Evolutionary conservation across 2,888 invertebrate species (phyloP).

Genomic region (Tricholauxania praeusta): DNA sequence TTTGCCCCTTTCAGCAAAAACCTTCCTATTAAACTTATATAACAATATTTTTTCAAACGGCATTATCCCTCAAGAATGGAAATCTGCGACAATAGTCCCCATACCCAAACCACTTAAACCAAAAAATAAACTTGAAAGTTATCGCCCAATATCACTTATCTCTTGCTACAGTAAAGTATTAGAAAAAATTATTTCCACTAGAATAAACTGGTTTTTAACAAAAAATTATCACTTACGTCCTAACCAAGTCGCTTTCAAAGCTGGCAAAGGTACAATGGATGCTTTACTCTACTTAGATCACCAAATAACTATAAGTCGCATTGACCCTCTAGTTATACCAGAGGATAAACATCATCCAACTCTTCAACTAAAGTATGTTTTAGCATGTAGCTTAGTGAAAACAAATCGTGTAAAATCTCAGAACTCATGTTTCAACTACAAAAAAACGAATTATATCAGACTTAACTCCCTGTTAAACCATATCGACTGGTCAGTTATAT

Average conservation of each 20-base stretch:
- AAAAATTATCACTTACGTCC: slow-evolving; percentile 31
- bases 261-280: slow-evolving; percentile 24
- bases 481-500: no score
- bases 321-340: no score
- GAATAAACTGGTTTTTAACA: slow-evolving; percentile 20
- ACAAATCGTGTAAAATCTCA: no score
- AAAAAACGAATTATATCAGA: no score
- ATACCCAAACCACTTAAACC: slow-evolving; percentile 40
- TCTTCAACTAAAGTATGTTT: no score
- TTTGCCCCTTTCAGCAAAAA: no score
- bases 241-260: neutral
- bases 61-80: slow-evolving; percentile 43
- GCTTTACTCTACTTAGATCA: slow-evolving; percentile 3
- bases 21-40: neutral
- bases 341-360: no score
- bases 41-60: slow-evolving; percentile 37
- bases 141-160: neutral
- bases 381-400: no score
- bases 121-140: slow-evolving; percentile 37
- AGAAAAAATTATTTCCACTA: slow-evolving; percentile 22
- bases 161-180: neutral
- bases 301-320: neutral
- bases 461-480: no score
- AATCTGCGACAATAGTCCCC: slow-evolving; percentile 37
- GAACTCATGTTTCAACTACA: no score